Base-by-base conservation (phyloP, 2,797 vertebrate species). In the Buphagus erythrorhynchus region DNA sequence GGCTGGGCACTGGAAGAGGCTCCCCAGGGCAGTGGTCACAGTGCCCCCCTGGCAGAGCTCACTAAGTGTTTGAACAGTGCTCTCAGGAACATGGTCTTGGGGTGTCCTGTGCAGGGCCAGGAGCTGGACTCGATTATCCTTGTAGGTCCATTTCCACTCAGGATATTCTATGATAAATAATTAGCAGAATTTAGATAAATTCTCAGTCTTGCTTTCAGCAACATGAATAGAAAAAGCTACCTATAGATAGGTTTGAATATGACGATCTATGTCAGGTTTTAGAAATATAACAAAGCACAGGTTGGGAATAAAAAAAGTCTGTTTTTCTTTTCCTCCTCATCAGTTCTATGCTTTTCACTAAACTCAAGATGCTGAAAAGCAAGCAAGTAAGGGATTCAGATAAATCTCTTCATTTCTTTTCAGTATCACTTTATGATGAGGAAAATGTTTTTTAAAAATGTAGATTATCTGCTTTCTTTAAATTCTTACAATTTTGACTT, bases 181-280 rank as follows among this genome's bases (percentile, higher is more conserved):
- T 97, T 89, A 97, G 88, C 67, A 95, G 95, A 97, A 97, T 98
- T 98, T 97, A 97, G 88, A 97, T 95, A 97, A 97, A 97, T 96
- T 97, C 95, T 96, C 66, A 36, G 88, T 94, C 93, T 96, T 93
- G 76, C 91, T 98, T 98, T 98, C 97, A 97, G 84, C 94, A 97
- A 94, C 66, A 74, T 97, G 78, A 97, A 96, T 84, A 96, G 92
- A 92, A 98, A 98, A 97, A 97, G 65, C 36, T 96, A 92, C 79
- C 45, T 94, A 95, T 65, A 95, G 96, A 96, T 96, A 81, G 78
- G 65, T 88, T 95, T 96, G 86, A 97, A 96, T 97, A 96, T 86
- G 92, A 97, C 91, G 95, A 83, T 95, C 97, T 95, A 91, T 80
- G 93, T 73, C 93, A 95, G 86, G 92, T 94, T 97, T 97, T 93